Base-by-base conservation (phyloP, 1,140 invertebrate species). In the Camponotus pennsylvanicus region DNA sequence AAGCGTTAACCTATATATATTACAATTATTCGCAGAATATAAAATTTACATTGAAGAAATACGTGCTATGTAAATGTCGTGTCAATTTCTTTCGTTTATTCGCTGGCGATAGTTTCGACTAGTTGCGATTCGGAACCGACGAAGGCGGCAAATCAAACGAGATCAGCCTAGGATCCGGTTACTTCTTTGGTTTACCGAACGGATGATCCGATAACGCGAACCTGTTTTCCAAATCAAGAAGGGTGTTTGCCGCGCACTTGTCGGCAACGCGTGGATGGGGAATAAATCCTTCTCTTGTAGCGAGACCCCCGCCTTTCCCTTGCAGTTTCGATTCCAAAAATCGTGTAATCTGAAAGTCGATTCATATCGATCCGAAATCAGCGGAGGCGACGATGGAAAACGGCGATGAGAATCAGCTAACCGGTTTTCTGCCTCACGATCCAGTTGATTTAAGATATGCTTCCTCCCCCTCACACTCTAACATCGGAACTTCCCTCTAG, bases 281-380 rank as follows among this genome's bases (percentile, higher is more conserved):
- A 63, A 73, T 83, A 83, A 83, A 83, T 83, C 55, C 55, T 18
- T 13, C 27, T 34, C 18, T 13, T 63, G n/a, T 27, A 57, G 63
- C 78, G 75, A 69, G 75, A 83, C 42, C 32, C 76, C 42, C 75
- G 83, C 49, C 73, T 15, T n/a, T 13, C 4, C 11, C 37, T 15
- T 8, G 18, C 27, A 70, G 8, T 83, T 73, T n/a, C 52, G 40
- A 82, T 82, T 61, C 32, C 69, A n/a, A 75, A 83, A 83, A 83
- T 27, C 55, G n/a, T 83, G 89, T 83, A 88, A 92, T 90, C 90
- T 89, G 82, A 85, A 92, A 91, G 90, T 90, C 89, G 91, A 93
- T 92, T 88, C 89, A 87, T 92, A 92, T 92, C 88, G 91, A 92
- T 93, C 90, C 75, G 84, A 86, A 92, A 79, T 83, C 86, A 66